Evolutionary conservation across 1,140 invertebrate genomes (phyloP).

Genomic region (Steinernema feltiae): DNA sequence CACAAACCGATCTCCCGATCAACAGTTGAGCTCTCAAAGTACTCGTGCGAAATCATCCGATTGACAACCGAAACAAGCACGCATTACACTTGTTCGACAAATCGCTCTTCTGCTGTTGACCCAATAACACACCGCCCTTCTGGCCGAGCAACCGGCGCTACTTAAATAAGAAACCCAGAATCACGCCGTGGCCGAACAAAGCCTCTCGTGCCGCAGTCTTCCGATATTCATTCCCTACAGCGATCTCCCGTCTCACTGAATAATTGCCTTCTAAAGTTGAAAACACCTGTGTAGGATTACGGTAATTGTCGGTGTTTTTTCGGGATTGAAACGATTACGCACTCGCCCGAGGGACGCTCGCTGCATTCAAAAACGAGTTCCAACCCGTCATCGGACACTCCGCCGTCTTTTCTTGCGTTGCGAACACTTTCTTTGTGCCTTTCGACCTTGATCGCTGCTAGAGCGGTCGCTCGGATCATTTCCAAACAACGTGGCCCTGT

Average conservation of each 20-base stretch:
- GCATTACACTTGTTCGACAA: background rate
- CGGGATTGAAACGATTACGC: background rate
- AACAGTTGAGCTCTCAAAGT: background rate
- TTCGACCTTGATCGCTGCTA: background rate
- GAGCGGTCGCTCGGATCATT: background rate
- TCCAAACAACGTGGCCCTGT: conserved; percentile 8
- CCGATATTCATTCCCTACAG: no score
- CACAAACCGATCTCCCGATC: no score
- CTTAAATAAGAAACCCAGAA: no score
- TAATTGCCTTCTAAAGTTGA: no score
- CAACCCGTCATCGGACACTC: background rate
- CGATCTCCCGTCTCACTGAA: no score
- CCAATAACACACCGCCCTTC: background rate
- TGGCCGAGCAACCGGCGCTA: no score
- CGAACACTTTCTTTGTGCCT: conserved; percentile 5
- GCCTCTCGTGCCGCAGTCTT: no score
- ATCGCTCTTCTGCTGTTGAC: background rate
- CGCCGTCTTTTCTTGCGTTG: background rate
- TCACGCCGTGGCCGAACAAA: no score
- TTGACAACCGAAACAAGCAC: background rate
- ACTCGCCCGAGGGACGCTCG: background rate
- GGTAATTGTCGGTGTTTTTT: no score
- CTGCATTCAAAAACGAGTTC: background rate
- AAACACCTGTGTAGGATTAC: no score
- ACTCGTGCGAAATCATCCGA: background rate